Evolutionary conservation across 2,113 vertebrate genomes (phyloP).

Genomic region (Tonatia bakeri): DNA sequence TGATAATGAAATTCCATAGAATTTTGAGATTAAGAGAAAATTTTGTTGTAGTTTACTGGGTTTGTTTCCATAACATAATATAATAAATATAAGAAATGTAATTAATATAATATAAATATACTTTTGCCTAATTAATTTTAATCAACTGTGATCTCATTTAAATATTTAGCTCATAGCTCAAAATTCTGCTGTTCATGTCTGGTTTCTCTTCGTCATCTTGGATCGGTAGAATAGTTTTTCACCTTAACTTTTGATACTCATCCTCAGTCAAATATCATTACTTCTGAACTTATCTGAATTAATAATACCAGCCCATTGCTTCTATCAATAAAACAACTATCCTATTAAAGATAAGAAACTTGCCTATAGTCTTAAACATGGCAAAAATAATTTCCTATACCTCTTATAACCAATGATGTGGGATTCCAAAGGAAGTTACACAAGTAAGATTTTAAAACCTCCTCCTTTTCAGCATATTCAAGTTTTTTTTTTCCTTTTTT

Average conservation of each 20-base stretch:
- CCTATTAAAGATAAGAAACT: not conserved
- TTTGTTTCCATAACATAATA: not conserved
- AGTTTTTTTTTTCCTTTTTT: not conserved
- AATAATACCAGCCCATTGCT: not conserved
- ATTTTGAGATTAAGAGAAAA: not conserved
- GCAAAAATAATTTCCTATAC: not conserved
- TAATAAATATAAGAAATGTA: not conserved
- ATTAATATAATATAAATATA: not conserved
- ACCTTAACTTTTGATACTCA: not conserved
- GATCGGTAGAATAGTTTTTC: not conserved
- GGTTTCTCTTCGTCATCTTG: not conserved
- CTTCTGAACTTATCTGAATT: not conserved
- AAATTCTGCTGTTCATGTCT: not conserved
- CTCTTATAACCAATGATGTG: not conserved
- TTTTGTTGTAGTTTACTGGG: not conserved
- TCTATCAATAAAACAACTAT: not conserved
- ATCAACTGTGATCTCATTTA: not conserved
- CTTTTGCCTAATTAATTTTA: not conserved
- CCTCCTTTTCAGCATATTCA: not conserved
- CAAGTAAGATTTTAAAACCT: not conserved
- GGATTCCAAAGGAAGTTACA: not conserved
- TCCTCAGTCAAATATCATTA: not conserved
- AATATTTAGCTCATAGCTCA: not conserved
- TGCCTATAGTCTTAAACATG: not conserved
- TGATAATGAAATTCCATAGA: not conserved